Base-by-base conservation (phyloP, 2,888 invertebrate genomes). In the Eilema caniola region DNA sequence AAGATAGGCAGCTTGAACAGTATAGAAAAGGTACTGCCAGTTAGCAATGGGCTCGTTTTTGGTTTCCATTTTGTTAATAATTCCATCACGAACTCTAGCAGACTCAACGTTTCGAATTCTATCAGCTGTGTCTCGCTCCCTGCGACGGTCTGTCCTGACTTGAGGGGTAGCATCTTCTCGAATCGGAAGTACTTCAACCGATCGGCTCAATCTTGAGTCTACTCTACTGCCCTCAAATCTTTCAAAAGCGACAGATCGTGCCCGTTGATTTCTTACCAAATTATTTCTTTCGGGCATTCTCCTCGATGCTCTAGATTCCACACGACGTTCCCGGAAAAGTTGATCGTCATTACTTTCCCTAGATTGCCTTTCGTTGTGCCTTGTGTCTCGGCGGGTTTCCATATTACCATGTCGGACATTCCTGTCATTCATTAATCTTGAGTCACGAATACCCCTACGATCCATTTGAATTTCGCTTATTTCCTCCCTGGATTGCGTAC, bases 11-110 rank as follows among this genome's bases (percentile, higher is more conserved):
- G 83, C 91, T 85, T 94, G 94, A 66, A 94, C 62, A 20, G 89
- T 86, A 75, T 92, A 93, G 64, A 94, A 84, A n/a, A 92, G 61
- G 68, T 89, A 87, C 78, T 90, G 89, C 93, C 91, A 93, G 71
- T 84, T 89, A 53, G 81, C 77, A 33, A 71, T 31, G 14, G 75
- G 63, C 20, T 79, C 66, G n/a, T 57, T 73, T 41, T 78, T 78
- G n/a, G 63, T 68, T 69, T 66, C 72, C 31, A 62, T 71, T 67
- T 75, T 66, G 20, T 65, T 28, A 1, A 56, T 20, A 57, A 72
- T 65, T 10, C 69, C 68, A 57, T 84, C 77, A 8, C 75, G 81
- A 66, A 72, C 75, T 65, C 74, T 76, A 5, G 70, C 37, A 28
- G 62, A n/a, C 23, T 80, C 77, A 14, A 69, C 41, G 31, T 77